Evolutionary conservation across 2,888 invertebrate species (phyloP), one percentile per base, ranked within the genome.

Genomic region (Phragmatobia fuliginosa): DNA sequence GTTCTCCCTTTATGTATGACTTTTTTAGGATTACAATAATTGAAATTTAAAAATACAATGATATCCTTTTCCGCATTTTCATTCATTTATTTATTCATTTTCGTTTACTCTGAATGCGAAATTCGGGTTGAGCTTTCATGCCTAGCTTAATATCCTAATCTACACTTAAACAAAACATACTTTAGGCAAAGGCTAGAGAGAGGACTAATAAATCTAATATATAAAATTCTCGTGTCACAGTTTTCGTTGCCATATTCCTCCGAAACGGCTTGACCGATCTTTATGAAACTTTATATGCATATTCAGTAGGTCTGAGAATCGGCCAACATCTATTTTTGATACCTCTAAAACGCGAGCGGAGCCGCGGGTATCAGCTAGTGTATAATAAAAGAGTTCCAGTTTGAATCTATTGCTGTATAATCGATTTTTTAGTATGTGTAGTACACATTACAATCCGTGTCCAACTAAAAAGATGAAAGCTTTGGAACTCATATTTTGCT

Each of bases 401-500:
- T 73, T 72, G 70, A 70, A 32, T 49, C 52, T 25, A 73, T 77
- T 72, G 69, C 72, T 74, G 65, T 71, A 69, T 70, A 78, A 82
- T 77, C 73, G 74, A 81, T 79, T 79, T 72, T 69, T 79, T 70
- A 72, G 76, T 79, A 77, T 78, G 72, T 79, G 68, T 71, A 70
- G 71, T 75, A 66, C 68, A 79, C 77, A 81, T 87, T 85, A 78
- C 71, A 67, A 62, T 58, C 78, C 75, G 78, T 80, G 76, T 81
- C 76, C 66, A 81, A 83, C 78, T n/a, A 73, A 69, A 72, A 77
- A 84, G 82, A 87, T 83, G 85, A 85, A 88, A 88, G 87, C 85
- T 86, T 79, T 74, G 70, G 80, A 75, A 81, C 73, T 80, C 75
- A 83, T 78, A 74, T 74, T 85, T 82, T 74, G 78, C 56, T 87